Base-by-base conservation (phyloP, 2,888 invertebrate genomes). In the Lycia hirtaria region DNA sequence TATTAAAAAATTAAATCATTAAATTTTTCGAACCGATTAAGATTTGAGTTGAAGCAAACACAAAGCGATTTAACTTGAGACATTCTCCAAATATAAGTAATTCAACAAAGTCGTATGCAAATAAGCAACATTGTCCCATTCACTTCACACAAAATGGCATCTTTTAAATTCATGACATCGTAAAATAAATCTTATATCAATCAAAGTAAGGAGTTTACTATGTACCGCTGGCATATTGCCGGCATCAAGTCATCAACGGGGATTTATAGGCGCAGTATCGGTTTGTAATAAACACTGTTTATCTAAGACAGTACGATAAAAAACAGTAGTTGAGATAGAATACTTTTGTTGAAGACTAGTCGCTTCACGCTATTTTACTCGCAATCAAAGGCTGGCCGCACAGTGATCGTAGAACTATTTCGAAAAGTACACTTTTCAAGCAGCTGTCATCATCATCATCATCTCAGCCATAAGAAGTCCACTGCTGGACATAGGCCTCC, bases 211-310 rank as follows among this genome's bases (percentile, higher is more conserved):
- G 61, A 59, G 38, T 71, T 73, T 68, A 75, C 62, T 59, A 55
- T 52, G 51, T 61, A 62, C 41, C 51, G 48, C 44, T 51, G 60
- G 62, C 68, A 64, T 66, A 58, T 64, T 62, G 63, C 40, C 33
- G 59, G 58, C 56, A 60, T 71, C 64, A 68, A 65, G 64, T 66
- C 70, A 75, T 74, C 76, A 70, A 70, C 64, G 56, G 53, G 56
- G 56, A 64, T 67, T 77, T 73, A 76, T 71, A 50, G 72, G 37
- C 47, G 56, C 63, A 54, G 67, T 76, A 82, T 82, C 72, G 79
- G 76, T 74, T 82, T 81, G 74, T 80, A 71, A 81, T 83, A 81
- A 82, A 81, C 71, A 67, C 62, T 61, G 66, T 76, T 73, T 73
- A 75, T 78, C 69, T 66, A 64, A 58, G 45, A 37, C 52, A 49